Conservation (phyloP, 2,888 invertebrate genomes). For the Leptopterna dolabrata region DNA sequence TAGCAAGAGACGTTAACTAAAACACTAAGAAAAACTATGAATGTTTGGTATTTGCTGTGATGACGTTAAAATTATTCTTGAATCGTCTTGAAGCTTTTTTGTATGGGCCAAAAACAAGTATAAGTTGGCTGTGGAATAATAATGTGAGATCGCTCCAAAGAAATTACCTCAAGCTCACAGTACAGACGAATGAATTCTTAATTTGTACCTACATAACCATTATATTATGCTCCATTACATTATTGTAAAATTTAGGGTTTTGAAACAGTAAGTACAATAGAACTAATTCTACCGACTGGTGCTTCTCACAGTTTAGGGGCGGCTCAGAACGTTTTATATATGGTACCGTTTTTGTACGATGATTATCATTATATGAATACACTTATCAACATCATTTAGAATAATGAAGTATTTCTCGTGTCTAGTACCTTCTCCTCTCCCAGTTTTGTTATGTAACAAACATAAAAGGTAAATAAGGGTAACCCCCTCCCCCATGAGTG, state of each 20-base stretch:
- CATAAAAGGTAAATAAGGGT: background rate
- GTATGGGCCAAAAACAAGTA: constrained; percentile 20
- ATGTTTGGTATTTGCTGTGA: constrained; percentile 43
- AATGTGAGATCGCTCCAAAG: constrained; percentile 46
- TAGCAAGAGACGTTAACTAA: background rate
- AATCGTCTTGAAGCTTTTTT: background rate
- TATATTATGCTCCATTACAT: background rate
- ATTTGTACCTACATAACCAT: background rate
- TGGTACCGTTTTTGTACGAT: background rate
- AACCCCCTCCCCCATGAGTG: background rate
- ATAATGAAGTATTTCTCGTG: background rate
- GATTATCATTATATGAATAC: background rate
- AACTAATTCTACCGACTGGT: background rate
- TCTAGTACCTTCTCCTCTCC: background rate
- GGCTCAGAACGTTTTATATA: background rate
- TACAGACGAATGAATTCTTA: too few relatives aligned
- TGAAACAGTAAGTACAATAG: background rate
- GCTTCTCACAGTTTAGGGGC: constrained; percentile 18
- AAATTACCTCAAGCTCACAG: constrained; percentile 47
- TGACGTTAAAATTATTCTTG: constrained; percentile 44
- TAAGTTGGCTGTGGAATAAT: constrained; percentile 40
- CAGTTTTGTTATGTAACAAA: background rate
- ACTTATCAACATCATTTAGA: background rate
- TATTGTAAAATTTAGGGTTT: background rate
- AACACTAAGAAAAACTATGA: constrained; percentile 20